phyloP scores from a whole-genome alignment of 2,888 invertebrate species.

The Trichacis sp. region DNA sequence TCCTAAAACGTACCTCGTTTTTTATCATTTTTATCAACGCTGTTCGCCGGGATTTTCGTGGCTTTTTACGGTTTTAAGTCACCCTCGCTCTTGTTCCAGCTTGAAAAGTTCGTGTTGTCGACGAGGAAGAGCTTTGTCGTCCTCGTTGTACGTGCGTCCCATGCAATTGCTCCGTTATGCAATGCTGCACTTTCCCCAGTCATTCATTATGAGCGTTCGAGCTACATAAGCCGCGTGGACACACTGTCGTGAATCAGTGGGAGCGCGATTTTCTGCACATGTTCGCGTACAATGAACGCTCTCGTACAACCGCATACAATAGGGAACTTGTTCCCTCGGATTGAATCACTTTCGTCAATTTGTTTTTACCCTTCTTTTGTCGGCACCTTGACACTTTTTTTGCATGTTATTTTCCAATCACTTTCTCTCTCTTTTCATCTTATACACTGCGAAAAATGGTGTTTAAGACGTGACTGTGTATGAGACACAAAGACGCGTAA shows the following conservation, averaged over 20 bases:
- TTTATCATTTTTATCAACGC: slow-evolving; percentile 9
- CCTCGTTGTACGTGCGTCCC: slow-evolving; percentile 13
- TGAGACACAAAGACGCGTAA: too few species aligned
- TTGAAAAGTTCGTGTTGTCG: slow-evolving; percentile 22
- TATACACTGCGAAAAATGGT: too few species aligned
- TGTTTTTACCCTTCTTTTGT: background rate
- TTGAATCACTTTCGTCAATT: slow-evolving; percentile 3
- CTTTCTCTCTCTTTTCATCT: too few species aligned
- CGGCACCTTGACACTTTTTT: background rate
- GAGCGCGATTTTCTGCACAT: slow-evolving; percentile 33
- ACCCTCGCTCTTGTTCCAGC: slow-evolving; percentile 10
- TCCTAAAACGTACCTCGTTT: too few species aligned
- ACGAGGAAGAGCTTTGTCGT: slow-evolving; percentile 24
- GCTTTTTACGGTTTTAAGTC: slow-evolving; percentile 12
- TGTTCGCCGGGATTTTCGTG: background rate
- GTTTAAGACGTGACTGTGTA: too few species aligned
- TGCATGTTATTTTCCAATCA: background rate
- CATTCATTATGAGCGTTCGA: slow-evolving; percentile 47
- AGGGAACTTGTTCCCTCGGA: background rate
- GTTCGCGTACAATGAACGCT: slow-evolving; percentile 20
- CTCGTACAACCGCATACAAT: background rate
- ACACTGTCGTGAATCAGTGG: slow-evolving; percentile 27
- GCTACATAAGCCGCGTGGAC: slow-evolving; percentile 28
- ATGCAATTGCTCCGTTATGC: slow-evolving; percentile 44
- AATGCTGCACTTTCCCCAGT: slow-evolving; percentile 50